Percentiles rank a stretch among this genome's conserved stretches.
These are phyloP conservation scores for Microcebus lehilahytsara DNA, from an alignment of 2,113 vertebrate genomes.

Conservation along the genomic window DNA sequence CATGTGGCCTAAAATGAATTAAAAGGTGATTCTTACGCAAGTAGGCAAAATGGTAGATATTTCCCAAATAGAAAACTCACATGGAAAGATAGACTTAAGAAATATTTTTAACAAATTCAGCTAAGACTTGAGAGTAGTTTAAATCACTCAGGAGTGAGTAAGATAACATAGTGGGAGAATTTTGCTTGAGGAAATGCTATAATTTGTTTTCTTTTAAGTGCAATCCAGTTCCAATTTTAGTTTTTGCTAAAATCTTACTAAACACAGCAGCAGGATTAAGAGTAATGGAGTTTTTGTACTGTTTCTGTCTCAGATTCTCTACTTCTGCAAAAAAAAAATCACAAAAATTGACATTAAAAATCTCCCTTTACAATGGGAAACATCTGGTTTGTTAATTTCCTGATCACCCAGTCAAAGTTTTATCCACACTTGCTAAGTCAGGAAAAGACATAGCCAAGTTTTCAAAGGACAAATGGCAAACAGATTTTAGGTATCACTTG, in stretches of 20 bases:
- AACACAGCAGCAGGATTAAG: background rate
- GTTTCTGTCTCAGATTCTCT: background rate
- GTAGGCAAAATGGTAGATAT: background rate
- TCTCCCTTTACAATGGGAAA: background rate
- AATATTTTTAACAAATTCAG: background rate
- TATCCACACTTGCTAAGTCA: background rate
- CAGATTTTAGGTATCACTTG: background rate
- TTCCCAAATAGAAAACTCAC: background rate
- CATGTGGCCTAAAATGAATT: background rate
- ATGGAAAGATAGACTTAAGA: background rate
- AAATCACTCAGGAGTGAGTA: background rate
- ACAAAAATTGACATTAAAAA: background rate
- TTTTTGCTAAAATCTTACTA: background rate
- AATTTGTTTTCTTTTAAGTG: conserved; percentile 18
- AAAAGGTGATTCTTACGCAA: background rate
- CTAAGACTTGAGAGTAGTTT: background rate
- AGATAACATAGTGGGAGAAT: background rate
- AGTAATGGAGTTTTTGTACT: background rate
- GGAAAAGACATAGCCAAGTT: background rate
- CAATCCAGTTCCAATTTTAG: conserved; percentile 17
- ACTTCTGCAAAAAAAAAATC: background rate
- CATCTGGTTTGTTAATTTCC: background rate
- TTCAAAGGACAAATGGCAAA: background rate
- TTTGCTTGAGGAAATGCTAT: background rate
- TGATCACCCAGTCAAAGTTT: background rate